phyloP scores from a whole-genome alignment of 2,888 invertebrate species.

The Ypsolopha scabrella region DNA sequence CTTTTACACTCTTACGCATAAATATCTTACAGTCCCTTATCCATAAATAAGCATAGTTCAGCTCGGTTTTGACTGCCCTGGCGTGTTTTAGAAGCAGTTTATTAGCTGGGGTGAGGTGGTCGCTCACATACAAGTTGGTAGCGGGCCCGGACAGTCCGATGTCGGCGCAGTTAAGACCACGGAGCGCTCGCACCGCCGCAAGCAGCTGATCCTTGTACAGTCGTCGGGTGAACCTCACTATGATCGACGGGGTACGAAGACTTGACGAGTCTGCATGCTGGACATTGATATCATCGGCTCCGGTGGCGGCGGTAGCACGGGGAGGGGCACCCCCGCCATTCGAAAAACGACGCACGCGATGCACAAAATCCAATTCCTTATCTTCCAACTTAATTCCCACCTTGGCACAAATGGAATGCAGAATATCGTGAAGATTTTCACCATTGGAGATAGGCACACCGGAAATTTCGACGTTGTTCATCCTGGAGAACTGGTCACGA shows the following conservation, averaged over 20 bases:
- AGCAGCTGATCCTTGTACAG: conserved; percentile 7
- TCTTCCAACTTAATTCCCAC: too few species aligned
- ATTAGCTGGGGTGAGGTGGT: conserved; percentile 13
- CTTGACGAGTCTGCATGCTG: neutral
- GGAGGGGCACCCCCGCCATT: neutral
- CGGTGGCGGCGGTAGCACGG: too few species aligned
- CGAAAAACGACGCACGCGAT: neutral
- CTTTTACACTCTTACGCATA: conserved; percentile 7
- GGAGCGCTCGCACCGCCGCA: conserved; percentile 10
- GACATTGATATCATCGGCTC: neutral
- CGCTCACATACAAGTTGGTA: conserved; percentile 6
- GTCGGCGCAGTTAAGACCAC: conserved; percentile 10
- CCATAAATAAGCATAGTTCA: conserved; percentile 7
- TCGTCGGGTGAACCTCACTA: conserved; percentile 9
- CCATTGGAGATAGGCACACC: too few species aligned
- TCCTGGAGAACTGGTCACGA: too few species aligned
- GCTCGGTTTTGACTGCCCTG: conserved; percentile 4
- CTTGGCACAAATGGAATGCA: too few species aligned
- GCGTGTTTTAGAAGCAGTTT: conserved; percentile 9
- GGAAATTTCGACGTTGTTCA: too few species aligned
- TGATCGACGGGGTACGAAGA: neutral
- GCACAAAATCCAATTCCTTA: neutral
- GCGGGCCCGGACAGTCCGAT: conserved; percentile 10
- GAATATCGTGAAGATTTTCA: too few species aligned
- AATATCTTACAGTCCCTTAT: conserved; percentile 10